Conservation (phyloP, 2,888 invertebrate genomes). For the Allophyes oxyacanthae region DNA sequence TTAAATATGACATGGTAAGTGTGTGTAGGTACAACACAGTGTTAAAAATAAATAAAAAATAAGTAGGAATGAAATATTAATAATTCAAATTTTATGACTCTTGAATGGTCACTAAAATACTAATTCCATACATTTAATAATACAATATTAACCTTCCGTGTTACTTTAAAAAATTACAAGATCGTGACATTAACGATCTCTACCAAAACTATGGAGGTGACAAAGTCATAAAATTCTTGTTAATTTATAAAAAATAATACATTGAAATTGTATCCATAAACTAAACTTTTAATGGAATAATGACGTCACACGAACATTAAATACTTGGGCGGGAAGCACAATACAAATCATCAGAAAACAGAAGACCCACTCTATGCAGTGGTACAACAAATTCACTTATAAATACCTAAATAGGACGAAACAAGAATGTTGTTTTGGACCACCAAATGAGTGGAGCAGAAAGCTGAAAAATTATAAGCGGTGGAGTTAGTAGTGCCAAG, state of each 20-base stretch:
- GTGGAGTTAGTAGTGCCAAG: too few relatives aligned
- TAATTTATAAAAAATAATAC: slow-evolving; percentile 25
- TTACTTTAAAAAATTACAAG: slow-evolving; percentile 12
- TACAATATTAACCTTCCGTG: slow-evolving; percentile 3
- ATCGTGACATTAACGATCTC: slow-evolving; percentile 50
- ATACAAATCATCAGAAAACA: too few relatives aligned
- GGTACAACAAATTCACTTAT: too few relatives aligned
- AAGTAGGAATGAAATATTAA: background rate
- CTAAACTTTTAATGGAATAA: slow-evolving; percentile 34
- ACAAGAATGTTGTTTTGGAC: too few relatives aligned
- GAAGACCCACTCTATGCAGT: too few relatives aligned
- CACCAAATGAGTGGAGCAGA: too few relatives aligned
- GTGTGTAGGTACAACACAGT: too few relatives aligned
- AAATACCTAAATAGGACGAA: too few relatives aligned
- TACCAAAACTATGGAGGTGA: slow-evolving; percentile 21
- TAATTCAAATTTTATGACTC: slow-evolving; percentile 5
- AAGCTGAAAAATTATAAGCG: too few relatives aligned
- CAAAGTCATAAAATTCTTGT: slow-evolving; percentile 36
- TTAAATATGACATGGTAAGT: too few relatives aligned
- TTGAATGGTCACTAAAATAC: slow-evolving; percentile 11
- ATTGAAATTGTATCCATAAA: slow-evolving; percentile 38
- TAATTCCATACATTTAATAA: slow-evolving; percentile 20
- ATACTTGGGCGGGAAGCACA: background rate
- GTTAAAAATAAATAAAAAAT: too few relatives aligned
- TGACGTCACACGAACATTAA: slow-evolving; percentile 24